Percentiles rank a stretch among this genome's conserved stretches.
Conservation (phyloP, 1,140 invertebrate species). For the Choristoneura fumiferana region DNA sequence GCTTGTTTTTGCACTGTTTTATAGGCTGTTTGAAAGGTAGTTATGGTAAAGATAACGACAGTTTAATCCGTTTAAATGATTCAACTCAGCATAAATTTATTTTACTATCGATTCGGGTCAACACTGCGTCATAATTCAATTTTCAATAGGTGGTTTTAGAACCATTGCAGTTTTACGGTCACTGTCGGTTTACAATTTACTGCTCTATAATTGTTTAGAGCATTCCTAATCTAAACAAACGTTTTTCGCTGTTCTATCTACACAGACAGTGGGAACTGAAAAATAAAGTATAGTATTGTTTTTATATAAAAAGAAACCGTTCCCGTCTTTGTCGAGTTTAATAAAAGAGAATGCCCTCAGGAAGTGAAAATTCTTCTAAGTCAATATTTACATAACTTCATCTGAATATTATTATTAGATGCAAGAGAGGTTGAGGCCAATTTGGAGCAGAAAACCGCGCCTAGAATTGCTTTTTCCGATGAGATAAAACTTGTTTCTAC, state of each 20-base stretch:
- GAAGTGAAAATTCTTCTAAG: too few relatives aligned
- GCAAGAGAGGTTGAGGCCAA: neutral
- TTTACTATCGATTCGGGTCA: neutral
- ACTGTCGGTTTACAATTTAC: too few relatives aligned
- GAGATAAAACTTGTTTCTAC: constrained; percentile 14
- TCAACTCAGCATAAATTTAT: neutral
- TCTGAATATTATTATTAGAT: constrained; percentile 4
- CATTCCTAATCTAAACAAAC: too few relatives aligned
- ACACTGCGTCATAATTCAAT: neutral
- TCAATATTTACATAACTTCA: constrained; percentile 17
- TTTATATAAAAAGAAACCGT: too few relatives aligned
- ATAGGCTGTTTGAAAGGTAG: constrained; percentile 1
- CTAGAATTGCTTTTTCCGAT: constrained; percentile 7
- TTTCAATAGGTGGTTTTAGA: neutral
- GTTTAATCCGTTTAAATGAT: constrained; percentile 7
- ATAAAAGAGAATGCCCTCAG: too few relatives aligned
- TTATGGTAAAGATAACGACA: constrained; percentile 6
- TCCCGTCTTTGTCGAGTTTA: too few relatives aligned
- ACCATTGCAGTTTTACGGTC: neutral
- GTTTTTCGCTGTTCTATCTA: neutral
- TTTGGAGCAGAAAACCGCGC: constrained; percentile 5
- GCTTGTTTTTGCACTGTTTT: constrained; percentile 16
- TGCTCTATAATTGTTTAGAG: too few relatives aligned
- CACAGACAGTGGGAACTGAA: neutral
- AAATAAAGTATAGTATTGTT: neutral